Evolutionary conservation across 2,888 invertebrate species (phyloP).

Genomic region (Noctua janthe): DNA sequence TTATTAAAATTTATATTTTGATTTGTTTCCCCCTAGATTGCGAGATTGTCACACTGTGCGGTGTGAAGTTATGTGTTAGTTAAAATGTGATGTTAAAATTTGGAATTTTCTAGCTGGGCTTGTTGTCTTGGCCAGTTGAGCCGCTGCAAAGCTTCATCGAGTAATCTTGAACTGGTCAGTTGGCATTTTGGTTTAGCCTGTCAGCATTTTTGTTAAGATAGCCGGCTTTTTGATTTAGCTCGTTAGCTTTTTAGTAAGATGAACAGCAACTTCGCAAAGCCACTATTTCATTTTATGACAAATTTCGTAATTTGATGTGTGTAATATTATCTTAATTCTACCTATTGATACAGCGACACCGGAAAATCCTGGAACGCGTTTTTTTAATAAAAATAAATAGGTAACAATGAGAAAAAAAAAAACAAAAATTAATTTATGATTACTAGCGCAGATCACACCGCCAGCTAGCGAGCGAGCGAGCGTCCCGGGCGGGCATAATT

Average conservation of each 20-base stretch:
- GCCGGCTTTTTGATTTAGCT: background rate
- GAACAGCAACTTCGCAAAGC: background rate
- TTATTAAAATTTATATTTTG: too few species aligned
- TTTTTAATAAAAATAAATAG: slow-evolving; percentile 3
- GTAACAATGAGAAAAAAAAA: too few species aligned
- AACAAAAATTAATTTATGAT: too few species aligned
- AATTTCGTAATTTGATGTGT: background rate
- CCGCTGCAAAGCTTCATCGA: background rate
- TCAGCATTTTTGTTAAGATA: background rate
- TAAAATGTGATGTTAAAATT: background rate
- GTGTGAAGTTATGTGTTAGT: background rate
- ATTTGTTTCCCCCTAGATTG: too few species aligned
- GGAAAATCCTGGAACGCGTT: slow-evolving; percentile 53
- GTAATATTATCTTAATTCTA: background rate
- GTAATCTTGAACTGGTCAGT: background rate
- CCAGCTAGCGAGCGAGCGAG: too few species aligned
- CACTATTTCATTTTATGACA: background rate
- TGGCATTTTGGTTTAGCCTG: background rate
- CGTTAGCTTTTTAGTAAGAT: background rate
- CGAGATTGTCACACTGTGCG: too few species aligned
- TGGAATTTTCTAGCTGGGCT: background rate
- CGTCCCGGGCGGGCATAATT: too few species aligned
- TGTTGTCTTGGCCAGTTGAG: background rate
- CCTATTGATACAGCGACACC: slow-evolving; percentile 51
- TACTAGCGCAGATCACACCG: too few species aligned